phyloP scores from a whole-genome alignment of 2,797 vertebrate species.

The Sebastes taczanowskii region DNA sequence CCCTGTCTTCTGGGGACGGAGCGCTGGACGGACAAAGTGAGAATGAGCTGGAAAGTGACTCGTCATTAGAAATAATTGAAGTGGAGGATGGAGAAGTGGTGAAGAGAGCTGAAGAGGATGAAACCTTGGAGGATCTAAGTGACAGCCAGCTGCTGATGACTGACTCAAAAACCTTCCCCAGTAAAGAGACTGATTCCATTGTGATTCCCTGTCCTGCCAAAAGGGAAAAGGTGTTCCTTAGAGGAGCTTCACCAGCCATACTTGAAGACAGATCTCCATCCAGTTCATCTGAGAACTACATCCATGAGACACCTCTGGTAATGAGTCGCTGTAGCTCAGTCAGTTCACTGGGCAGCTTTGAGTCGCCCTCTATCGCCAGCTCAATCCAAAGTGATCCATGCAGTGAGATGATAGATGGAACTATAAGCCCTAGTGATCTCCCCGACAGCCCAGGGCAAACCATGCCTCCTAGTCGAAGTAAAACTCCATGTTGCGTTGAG shows the following conservation, averaged over 20 bases:
- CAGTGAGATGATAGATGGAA: constrained; percentile 97
- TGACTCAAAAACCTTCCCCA: constrained; percentile 75
- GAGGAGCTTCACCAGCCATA: constrained; percentile 80
- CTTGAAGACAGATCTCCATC: constrained; percentile 93
- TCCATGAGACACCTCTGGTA: constrained; percentile 97
- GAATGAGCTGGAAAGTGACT: constrained; percentile 92
- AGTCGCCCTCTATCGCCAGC: constrained; percentile 95
- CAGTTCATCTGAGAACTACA: constrained; percentile 96
- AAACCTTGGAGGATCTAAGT: constrained; percentile 84
- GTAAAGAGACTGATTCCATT: constrained; percentile 84
- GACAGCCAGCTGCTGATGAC: constrained; percentile 85
- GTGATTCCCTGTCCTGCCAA: constrained; percentile 85
- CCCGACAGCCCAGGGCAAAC: constrained; percentile 98
- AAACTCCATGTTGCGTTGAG: constrained; percentile 91
- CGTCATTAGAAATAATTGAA: constrained; percentile 95
- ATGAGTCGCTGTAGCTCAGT: constrained; percentile 98
- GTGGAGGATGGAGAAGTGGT: constrained; percentile 85
- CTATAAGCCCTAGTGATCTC: constrained; percentile 96
- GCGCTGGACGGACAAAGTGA: constrained; percentile 91
- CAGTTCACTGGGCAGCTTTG: constrained; percentile 97
- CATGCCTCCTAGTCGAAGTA: constrained; percentile 98
- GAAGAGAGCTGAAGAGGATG: constrained; percentile 77
- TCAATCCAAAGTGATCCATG: constrained; percentile 98
- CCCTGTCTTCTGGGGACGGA: constrained; percentile 92
- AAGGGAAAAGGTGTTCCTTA: constrained; percentile 85